These are phyloP conservation scores for Haemorhous mexicanus DNA, from an alignment of 2,113 vertebrate species.

Conservation along the genomic window DNA sequence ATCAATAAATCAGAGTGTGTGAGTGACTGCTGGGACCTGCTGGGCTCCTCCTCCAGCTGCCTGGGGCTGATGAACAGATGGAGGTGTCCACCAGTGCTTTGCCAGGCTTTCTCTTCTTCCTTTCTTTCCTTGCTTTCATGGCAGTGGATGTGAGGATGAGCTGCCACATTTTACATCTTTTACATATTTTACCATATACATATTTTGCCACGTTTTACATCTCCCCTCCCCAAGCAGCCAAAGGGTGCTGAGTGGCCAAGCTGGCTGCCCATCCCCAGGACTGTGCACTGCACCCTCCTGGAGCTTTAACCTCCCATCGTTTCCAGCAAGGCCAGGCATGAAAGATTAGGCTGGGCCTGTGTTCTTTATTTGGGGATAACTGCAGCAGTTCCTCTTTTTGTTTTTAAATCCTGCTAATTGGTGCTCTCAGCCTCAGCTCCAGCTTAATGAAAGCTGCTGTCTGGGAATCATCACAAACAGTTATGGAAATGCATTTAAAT, in stretches of 20 bases:
- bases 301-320: accelerated
- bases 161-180: background rate
- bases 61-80: background rate
- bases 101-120: background rate
- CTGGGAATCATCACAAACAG: background rate
- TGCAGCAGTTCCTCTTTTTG: background rate
- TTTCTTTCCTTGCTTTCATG: background rate
- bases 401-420: background rate
- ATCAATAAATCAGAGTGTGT: background rate
- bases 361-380: background rate
- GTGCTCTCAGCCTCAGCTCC: slow-evolving; percentile 1
- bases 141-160: background rate
- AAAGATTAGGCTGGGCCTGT: background rate
- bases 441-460: slow-evolving; percentile 13
- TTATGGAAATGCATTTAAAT: background rate
- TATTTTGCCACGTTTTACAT: background rate
- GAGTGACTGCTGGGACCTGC: background rate
- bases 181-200: no score
- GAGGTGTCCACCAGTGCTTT: background rate
- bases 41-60: background rate
- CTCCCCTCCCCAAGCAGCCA: background rate
- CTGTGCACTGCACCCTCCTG: background rate
- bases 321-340: background rate
- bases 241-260: accelerated
- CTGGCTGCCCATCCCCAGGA: background rate